Conservation (phyloP, 2,888 invertebrate species). For the Athalia rosae region DNA sequence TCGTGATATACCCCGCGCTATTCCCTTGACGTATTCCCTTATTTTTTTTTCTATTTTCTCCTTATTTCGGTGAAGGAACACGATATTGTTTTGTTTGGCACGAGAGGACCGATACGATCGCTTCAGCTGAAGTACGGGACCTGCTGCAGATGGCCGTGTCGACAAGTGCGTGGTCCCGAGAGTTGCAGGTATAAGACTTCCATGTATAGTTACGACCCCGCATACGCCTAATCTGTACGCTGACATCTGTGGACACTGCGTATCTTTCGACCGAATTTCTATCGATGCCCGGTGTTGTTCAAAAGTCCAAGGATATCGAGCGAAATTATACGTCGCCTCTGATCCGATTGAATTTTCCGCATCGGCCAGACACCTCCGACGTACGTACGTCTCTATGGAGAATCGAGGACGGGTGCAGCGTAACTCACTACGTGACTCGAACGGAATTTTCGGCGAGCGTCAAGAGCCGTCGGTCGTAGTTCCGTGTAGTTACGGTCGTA, state of each 20-base stretch:
- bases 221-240: neutral
- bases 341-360: too few species aligned
- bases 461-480: neutral
- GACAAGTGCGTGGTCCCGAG: slow-evolving; percentile 37
- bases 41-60: too few species aligned
- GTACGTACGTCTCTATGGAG: too few species aligned
- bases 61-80: slow-evolving; percentile 41
- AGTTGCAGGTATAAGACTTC: slow-evolving; percentile 12
- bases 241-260: neutral
- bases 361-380: too few species aligned
- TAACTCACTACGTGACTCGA: slow-evolving; percentile 1
- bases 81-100: slow-evolving; percentile 47
- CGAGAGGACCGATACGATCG: slow-evolving; percentile 44
- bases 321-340: too few species aligned
- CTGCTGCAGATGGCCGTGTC: slow-evolving; percentile 40
- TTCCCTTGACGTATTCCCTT: slow-evolving; percentile 40
- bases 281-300: neutral
- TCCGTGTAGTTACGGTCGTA: neutral
- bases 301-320: neutral
- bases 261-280: neutral
- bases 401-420: too few species aligned
- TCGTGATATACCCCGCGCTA: slow-evolving; percentile 6
- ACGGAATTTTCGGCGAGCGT: neutral
- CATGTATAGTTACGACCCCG: slow-evolving; percentile 14
- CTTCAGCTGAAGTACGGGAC: neutral